These are phyloP conservation scores for Operophtera brumata DNA, from an alignment of 2,888 invertebrate species.

Conservation along the genomic window DNA sequence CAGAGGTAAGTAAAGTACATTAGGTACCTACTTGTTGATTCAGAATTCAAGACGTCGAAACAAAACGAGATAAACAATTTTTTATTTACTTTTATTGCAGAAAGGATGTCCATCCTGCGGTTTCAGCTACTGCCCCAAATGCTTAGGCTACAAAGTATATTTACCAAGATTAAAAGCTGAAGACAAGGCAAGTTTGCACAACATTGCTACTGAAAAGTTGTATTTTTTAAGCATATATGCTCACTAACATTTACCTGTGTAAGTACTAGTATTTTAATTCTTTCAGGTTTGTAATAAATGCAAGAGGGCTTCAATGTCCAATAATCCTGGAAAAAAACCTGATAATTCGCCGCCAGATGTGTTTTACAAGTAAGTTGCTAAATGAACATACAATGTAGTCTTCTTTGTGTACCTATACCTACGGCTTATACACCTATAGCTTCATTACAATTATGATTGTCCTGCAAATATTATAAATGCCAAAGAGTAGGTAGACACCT, in stretches of 20 bases:
- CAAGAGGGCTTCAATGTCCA: constrained; percentile 40
- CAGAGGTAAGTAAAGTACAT: constrained; percentile 77
- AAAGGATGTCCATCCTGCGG: constrained; percentile 92
- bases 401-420: too few species aligned
- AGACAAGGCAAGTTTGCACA: constrained; percentile 82
- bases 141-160: constrained; percentile 85
- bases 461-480: not conserved
- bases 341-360: constrained; percentile 74
- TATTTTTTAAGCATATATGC: not conserved
- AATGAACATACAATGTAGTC: too few species aligned
- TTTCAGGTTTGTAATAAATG: constrained; percentile 68
- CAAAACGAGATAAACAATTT: not conserved
- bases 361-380: constrained; percentile 75
- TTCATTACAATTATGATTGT: not conserved
- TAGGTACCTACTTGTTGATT: constrained; percentile 42
- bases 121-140: constrained; percentile 90
- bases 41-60: not conserved
- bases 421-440: too few species aligned
- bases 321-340: constrained; percentile 25
- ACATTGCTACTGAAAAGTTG: not conserved
- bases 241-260: too few species aligned
- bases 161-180: constrained; percentile 83
- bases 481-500: too few species aligned
- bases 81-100: constrained; percentile 74
- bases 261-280: not conserved